phyloP scores from a whole-genome alignment of 2,113 vertebrate species.

The Elanoides forficatus region DNA sequence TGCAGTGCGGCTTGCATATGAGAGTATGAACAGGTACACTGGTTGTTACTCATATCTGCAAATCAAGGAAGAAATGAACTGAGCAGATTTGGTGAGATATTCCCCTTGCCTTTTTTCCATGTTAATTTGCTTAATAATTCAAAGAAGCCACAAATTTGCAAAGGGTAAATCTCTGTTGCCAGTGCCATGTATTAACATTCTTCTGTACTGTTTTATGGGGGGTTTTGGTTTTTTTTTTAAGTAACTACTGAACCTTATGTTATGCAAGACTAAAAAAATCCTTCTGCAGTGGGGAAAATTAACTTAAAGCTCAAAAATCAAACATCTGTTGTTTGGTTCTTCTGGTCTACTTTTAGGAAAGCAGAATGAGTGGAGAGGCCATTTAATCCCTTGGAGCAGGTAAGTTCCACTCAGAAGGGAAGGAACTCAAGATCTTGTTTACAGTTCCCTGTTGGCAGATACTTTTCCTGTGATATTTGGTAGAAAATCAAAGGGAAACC shows the following conservation, averaged over 20 bases:
- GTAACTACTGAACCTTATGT: not conserved
- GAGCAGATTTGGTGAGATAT: not conserved
- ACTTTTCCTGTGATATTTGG: constrained; percentile 42
- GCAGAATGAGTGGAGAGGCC: constrained; percentile 4
- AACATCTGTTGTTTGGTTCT: constrained; percentile 32
- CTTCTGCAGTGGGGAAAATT: not conserved
- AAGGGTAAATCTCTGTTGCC: not conserved
- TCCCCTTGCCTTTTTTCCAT: not conserved
- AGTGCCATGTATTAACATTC: not conserved
- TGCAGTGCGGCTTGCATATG: not conserved
- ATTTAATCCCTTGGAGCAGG: constrained; percentile 41
- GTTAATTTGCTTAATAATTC: constrained; percentile 13
- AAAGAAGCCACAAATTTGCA: constrained; percentile 21
- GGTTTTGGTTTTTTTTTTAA: not conserved
- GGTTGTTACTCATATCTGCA: not conserved
- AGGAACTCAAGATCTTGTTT: constrained; percentile 50
- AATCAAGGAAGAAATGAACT: not conserved
- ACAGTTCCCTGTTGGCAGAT: constrained; percentile 18
- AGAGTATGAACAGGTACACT: not conserved
- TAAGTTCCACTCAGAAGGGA: constrained; percentile 39
- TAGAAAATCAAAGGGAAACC: constrained; percentile 43
- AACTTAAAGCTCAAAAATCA: constrained; percentile 10
- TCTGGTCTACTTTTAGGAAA: constrained; percentile 26
- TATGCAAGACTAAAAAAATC: not conserved
- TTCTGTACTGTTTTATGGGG: not conserved